Evolutionary conservation across 2,888 invertebrate species (phyloP).

Genomic region (Antheraea yamamai): DNA sequence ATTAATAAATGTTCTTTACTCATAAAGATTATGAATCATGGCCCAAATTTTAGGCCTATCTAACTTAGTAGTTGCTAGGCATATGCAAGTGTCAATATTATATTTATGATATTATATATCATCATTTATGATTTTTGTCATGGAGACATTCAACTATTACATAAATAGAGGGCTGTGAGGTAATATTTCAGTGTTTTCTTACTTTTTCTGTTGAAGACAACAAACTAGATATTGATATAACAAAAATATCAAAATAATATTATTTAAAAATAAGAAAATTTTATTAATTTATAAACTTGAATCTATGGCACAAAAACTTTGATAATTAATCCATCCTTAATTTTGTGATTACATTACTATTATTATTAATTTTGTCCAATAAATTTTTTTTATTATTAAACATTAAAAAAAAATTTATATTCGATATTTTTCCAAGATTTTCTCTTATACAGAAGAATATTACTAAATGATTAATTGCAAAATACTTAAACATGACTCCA

Average conservation of each 20-base stretch:
- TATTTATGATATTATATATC: too few relatives aligned
- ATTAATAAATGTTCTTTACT: too few relatives aligned
- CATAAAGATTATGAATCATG: too few relatives aligned
- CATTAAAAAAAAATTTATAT: too few relatives aligned
- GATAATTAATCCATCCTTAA: neutral
- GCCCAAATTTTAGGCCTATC: too few relatives aligned
- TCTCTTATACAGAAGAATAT: too few relatives aligned
- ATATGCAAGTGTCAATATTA: neutral
- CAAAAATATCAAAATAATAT: neutral
- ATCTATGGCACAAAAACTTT: neutral
- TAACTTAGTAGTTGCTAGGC: neutral
- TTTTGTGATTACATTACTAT: too few relatives aligned
- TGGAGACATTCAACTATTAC: neutral
- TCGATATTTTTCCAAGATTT: too few relatives aligned
- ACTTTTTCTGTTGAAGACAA: neutral
- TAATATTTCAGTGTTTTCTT: neutral
- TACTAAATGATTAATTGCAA: too few relatives aligned
- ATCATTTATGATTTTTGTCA: neutral
- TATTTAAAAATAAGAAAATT: neutral
- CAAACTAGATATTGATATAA: neutral
- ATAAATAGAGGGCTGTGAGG: neutral
- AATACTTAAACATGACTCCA: too few relatives aligned
- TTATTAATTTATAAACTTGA: neutral
- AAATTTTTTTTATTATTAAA: too few relatives aligned
- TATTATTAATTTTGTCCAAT: too few relatives aligned